phyloP scores from a whole-genome alignment of 1,140 invertebrate species.

The Steinernema feltiae region DNA sequence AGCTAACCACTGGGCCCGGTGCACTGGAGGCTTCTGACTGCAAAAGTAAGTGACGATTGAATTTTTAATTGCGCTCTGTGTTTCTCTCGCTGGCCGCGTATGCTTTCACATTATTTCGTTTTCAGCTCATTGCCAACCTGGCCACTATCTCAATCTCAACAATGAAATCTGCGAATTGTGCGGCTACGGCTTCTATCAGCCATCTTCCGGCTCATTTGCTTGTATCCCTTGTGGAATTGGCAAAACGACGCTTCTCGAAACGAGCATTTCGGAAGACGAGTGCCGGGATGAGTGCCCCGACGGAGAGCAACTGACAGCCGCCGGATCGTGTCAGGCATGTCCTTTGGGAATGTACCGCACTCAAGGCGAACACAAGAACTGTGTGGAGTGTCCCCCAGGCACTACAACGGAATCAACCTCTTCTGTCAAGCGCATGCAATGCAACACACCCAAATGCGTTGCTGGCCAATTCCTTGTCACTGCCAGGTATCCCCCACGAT shows the following conservation, averaged over 20 bases:
- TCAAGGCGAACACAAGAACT: constrained; percentile 78
- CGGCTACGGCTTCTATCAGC: constrained; percentile 87
- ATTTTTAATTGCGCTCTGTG: too few relatives aligned
- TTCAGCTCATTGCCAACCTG: constrained; percentile 58
- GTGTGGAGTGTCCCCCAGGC: constrained; percentile 77
- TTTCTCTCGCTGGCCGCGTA: too few relatives aligned
- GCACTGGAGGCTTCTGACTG: constrained; percentile 80
- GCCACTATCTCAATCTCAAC: constrained; percentile 57
- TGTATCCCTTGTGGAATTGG: constrained; percentile 82
- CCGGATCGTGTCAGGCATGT: constrained; percentile 82
- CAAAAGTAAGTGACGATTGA: constrained; percentile 65
- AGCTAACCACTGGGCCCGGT: constrained; percentile 74
- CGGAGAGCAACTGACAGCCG: constrained; percentile 66
- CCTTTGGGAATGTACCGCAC: constrained; percentile 81
- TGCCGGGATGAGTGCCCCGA: constrained; percentile 64
- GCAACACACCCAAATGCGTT: constrained; percentile 68
- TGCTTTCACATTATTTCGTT: constrained; percentile 25
- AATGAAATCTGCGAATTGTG: constrained; percentile 78
- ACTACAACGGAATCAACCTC: constrained; percentile 78
- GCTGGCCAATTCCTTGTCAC: constrained; percentile 76
- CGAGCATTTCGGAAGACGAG: constrained; percentile 68
- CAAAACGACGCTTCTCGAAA: constrained; percentile 79
- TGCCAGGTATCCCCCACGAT: constrained; percentile 49
- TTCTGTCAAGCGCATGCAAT: constrained; percentile 77
- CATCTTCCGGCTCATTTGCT: constrained; percentile 79